Conservation (phyloP, 2,113 vertebrate genomes). For the Sula dactylatra region DNA sequence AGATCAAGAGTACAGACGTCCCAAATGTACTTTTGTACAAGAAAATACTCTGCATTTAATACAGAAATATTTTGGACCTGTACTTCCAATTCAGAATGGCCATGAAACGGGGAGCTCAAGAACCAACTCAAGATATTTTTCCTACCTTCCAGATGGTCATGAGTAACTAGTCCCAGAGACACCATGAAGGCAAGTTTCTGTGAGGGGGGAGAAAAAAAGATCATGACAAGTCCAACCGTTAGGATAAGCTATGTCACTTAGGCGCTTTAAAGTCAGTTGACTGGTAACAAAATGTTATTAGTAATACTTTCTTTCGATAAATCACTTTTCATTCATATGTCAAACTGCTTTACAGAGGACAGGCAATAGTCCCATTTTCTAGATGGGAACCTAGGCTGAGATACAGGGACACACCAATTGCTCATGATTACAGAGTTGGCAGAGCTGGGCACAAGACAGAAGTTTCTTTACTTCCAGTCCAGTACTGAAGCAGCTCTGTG, state of each 20-base stretch:
- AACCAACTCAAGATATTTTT: constrained; percentile 7
- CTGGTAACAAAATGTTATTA: background rate
- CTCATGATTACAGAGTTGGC: background rate
- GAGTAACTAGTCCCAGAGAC: constrained; percentile 93
- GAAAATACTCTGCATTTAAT: background rate
- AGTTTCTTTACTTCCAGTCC: background rate
- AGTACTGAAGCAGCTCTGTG: background rate
- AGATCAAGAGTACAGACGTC: background rate
- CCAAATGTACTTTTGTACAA: background rate
- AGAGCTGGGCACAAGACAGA: background rate
- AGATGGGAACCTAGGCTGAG: background rate
- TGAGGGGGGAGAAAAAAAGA: constrained; percentile 27
- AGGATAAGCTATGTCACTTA: background rate
- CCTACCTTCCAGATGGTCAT: constrained; percentile 96
- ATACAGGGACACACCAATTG: background rate
- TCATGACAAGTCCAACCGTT: background rate
- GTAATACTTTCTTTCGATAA: background rate
- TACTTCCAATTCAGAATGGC: background rate
- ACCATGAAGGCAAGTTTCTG: constrained; percentile 99
- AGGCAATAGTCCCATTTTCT: background rate
- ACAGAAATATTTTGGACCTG: background rate
- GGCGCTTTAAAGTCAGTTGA: background rate
- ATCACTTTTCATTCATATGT: background rate
- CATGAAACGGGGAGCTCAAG: background rate
- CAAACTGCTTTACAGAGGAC: background rate